Evolutionary conservation across 2,113 vertebrate species (phyloP), one percentile per base, ranked within the genome.

Genomic region (Probosciger aterrimus): DNA sequence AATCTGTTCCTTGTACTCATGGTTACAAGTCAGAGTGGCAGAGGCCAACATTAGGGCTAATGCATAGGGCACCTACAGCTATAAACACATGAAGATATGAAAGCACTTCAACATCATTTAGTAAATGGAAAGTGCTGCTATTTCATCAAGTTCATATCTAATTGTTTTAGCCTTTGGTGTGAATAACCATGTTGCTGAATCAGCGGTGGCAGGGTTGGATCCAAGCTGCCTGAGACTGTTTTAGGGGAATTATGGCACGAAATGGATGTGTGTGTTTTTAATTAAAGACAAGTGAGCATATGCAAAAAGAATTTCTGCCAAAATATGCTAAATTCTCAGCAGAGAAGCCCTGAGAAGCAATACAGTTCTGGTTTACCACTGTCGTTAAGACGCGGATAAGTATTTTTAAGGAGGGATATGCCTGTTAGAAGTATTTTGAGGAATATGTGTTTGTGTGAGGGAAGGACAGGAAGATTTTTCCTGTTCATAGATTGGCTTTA

Each of bases 61-160:
- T 85, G 74, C 78, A 17, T 1, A 75, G 95, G 91, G 90, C 83
- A 94, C 80, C 93, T 94, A 86, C 70, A 63, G 73, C 90, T 94
- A 64, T 41, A 94, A 69, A 93, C 79, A 83, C 80, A 67, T 7
- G 14, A 89, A 96, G 83, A 49, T 85, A 43, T 8, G 82, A 89
- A 91, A 96, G 84, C 57, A 69, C 83, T 96, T 92, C 82, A 91
- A 23, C 78, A 69, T 71, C 37, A 37, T 94, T 97, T 86, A 71
- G 80, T 86, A 94, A 95, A 96, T 94, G 82, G 92, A n/a, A 74
- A 78, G 71, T n/a, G 30, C 86, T 95, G 95, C 63, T 83, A 22
- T 95, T 96, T 96, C 94, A 76, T 94, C 92, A 93, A 90, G 88
- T 95, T 95, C 60, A 23, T 65, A 90, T 85, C 82, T 97, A 95